phyloP scores from a whole-genome alignment of 2,888 invertebrate genomes.

The Zaprionus bogoriensis region DNA sequence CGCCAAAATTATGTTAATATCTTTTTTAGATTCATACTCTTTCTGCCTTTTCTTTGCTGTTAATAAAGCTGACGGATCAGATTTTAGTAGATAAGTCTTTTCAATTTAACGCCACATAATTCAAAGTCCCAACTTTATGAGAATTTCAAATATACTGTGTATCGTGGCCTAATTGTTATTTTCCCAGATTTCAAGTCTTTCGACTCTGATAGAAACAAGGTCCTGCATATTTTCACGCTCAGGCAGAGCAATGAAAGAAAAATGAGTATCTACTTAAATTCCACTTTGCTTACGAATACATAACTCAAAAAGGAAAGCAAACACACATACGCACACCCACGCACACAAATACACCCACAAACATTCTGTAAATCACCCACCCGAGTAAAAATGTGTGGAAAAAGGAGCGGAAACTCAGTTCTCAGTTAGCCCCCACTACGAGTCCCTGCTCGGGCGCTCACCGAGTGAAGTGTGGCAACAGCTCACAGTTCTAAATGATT shows the following conservation, averaged over 20 bases:
- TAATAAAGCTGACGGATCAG: slow-evolving; percentile 48
- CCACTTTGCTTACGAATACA: slow-evolving; percentile 33
- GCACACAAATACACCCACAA: slow-evolving; percentile 9
- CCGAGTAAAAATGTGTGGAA: slow-evolving; percentile 2
- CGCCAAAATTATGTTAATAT: slow-evolving; percentile 62
- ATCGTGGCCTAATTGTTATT: slow-evolving; percentile 32
- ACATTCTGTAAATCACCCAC: background rate
- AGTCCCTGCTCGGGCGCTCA: slow-evolving; percentile 11
- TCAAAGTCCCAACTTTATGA: slow-evolving; percentile 7
- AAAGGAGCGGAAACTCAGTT: slow-evolving; percentile 40
- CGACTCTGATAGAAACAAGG: background rate
- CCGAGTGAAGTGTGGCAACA: slow-evolving; percentile 58
- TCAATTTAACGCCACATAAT: slow-evolving; percentile 58
- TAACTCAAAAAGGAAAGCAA: slow-evolving; percentile 24
- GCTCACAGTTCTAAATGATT: slow-evolving; percentile 43
- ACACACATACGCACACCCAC: slow-evolving; percentile 3
- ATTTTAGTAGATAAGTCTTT: slow-evolving; percentile 23
- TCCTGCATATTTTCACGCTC: background rate
- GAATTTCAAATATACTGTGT: slow-evolving; percentile 27
- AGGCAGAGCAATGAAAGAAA: background rate
- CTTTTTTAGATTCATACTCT: background rate
- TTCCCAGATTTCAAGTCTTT: background rate
- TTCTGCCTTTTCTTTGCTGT: slow-evolving; percentile 1
- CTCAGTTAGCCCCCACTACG: slow-evolving; percentile 4
- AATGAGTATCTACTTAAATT: slow-evolving; percentile 35